Evolutionary conservation across 2,888 invertebrate genomes (phyloP), one percentile per base, ranked within the genome.

Genomic region (Belgica antarctica): DNA sequence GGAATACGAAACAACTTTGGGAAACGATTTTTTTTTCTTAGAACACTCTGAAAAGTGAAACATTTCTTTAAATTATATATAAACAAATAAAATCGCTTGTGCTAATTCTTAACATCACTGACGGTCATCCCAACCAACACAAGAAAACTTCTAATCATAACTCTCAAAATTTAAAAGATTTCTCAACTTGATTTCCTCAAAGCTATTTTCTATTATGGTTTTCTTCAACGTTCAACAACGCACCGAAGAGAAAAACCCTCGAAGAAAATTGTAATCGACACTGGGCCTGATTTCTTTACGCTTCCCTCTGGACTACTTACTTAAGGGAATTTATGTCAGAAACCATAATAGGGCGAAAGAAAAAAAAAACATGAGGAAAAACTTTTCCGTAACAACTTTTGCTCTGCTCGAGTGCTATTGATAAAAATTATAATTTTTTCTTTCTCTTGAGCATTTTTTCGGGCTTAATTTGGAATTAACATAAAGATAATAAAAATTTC

Each of bases 401-500:
- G 63, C 36, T 63, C 22, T 63, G 63, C 63, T 63, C 63, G 63
- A 63, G 63, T 63, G 63, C 22, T 15, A 28, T 24, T 63, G 63
- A 63, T 63, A 63, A 63, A 63, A 36, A 63, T 63, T 41, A 63
- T 63, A 61, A 61, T 10, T 36, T 24, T 36, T 8, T 46, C 62
- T 62, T 31, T 12, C 12, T 31, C 12, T 41, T 15, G 15, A 25
- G 24, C 28, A 46, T 22, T n/a, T 19, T 41, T 34, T 22, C 24
- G 36, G 34, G 63, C 63, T 63, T 63, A 63, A 63, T 63, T 63
- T 63, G 63, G 36, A 63, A 63, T 63, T 63, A 41, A 36, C 63
- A 41, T 41, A 41, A 41, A 41, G 41, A 41, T 41, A 41, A 41
- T 41, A 63, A 63, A 63, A 63, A 57, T 57, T 57, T 57, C 57